Base-by-base conservation (phyloP, 2,797 vertebrate species). In the Bufotes viridis region DNA sequence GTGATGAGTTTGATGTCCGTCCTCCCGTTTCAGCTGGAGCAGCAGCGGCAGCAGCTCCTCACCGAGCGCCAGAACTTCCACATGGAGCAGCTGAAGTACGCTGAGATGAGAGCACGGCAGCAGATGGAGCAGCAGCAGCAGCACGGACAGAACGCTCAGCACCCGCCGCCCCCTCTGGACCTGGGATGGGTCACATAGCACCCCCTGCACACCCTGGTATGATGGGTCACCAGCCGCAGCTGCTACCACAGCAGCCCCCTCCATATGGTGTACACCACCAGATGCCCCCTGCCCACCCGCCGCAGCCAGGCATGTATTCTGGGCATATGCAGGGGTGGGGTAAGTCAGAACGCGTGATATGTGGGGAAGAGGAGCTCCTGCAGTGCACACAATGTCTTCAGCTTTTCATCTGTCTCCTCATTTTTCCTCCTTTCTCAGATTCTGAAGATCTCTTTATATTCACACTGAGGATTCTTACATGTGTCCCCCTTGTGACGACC, bases 11-110 rank as follows among this genome's bases (percentile, higher is more conserved):
- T 84, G 26, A 22, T 10, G 4, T 14, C n/a, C 11, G 5, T 6
- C 18, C 13, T 17, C n/a, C 9, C 83, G 42, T 14, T 4, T 0
- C 67, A 99, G 98, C 87, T 99, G 91, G 98, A 99, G 93, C 97
- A 98, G 69, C 98, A 99, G 95, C 94, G 98, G 85, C 98, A 99
- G 90, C 98, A 99, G 95, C 92, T 99, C 91, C 96, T 99, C 90
- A 98, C 97, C 0, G 98, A 99, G 90, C 96, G 98, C 2, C 98
- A 99, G 94, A 97, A 98, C 0, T 99, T 99, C 93, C 98, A 99
- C 96, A 99, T 99, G 98, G 98, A 99, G 91, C 98, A 99, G 95
- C 95, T 99, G n/a, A 98, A 98, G 29, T 99, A 99, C 0, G 98
- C 98, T 0, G 98, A 99, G 91, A 92, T 99, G 75, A 95, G 98